Base-by-base conservation (phyloP, 2,113 vertebrate species). In the Vimba vimba region DNA sequence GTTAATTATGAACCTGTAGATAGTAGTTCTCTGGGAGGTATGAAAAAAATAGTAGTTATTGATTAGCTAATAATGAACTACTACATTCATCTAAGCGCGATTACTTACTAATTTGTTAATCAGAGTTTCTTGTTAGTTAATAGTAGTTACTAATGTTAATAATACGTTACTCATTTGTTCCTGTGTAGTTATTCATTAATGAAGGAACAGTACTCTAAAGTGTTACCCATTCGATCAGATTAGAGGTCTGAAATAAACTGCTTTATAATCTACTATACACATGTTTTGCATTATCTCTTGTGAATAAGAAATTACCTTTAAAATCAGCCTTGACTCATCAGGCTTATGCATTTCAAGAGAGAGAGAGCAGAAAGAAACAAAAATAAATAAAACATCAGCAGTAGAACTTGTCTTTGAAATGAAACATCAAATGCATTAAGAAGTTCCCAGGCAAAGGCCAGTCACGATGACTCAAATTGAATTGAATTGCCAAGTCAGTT, bases 391-490 rank as follows among this genome's bases (percentile, higher is more conserved):
- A 45, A 62, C 79, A 83, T 77, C 74, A 86, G 43, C 15, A 76
- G 21, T 36, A 43, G 19, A 75, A 82, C n/a, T 82, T 66, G 25
- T 76, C 55, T 82, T 82, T 75, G 59, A 76, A 77, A 82, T 25
- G 23, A 79, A 68, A 77, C 43, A 84, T 79, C 66, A 50, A 17
- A 79, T 71, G 52, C 55, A 84, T 84, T 80, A 83, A 76, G 27
- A 77, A 79, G 79, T 82, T 82, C 30, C 60, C 71, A 77, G 55
- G 60, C 68, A 86, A 76, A 81, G 69, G 62, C 62, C 71, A 83
- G 55, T 68, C 77, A 71, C 79, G 47, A 82, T 86, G 85, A 66
- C 59, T 73, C 71, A 86, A 76, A 86, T 82, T 75, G 68, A 82
- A 82, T 55, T 45, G 85, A 86, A 82, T 77, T 82, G 79, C 57